Conservation (phyloP, 1,140 invertebrate species). For the Magallana ariakensis region DNA sequence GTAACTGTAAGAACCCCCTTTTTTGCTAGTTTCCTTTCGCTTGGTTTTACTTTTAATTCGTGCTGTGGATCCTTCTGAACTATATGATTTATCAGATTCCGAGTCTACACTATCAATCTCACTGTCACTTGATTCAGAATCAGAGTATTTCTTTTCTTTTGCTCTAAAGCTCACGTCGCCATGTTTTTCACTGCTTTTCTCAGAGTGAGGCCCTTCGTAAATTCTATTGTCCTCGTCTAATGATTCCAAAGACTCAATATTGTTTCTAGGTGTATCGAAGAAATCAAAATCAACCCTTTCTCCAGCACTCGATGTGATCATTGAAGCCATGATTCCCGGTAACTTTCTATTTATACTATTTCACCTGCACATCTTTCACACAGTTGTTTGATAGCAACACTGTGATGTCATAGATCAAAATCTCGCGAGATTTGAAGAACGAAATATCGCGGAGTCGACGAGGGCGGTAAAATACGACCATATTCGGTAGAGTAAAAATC, state of each 20-base stretch:
- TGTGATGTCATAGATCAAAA: constrained; percentile 56
- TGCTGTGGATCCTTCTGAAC: constrained; percentile 29
- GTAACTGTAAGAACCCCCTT: constrained; percentile 34
- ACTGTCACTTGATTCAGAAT: constrained; percentile 55
- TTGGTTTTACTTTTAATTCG: neutral
- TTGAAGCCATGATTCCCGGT: constrained; percentile 13
- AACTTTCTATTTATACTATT: constrained; percentile 44
- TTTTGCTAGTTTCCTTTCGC: constrained; percentile 10
- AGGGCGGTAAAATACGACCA: constrained; percentile 52
- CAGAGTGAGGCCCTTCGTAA: constrained; percentile 44
- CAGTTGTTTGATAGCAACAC: constrained; percentile 69
- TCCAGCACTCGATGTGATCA: constrained; percentile 26
- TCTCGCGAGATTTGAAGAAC: constrained; percentile 58
- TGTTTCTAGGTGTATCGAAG: constrained; percentile 68
- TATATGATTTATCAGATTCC: constrained; percentile 44
- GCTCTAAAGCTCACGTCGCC: constrained; percentile 39
- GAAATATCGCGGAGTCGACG: neutral
- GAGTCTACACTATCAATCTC: constrained; percentile 37
- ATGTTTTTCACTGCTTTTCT: constrained; percentile 51
- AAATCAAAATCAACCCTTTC: constrained; percentile 72
- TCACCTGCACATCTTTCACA: constrained; percentile 49
- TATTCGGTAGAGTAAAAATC: neutral
- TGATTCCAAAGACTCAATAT: constrained; percentile 27
- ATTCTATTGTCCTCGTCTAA: constrained; percentile 45
- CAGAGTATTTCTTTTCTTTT: constrained; percentile 51